Evolutionary conservation across 2,113 vertebrate species (phyloP), one percentile per base, ranked within the genome.

Genomic region (Grus americana): DNA sequence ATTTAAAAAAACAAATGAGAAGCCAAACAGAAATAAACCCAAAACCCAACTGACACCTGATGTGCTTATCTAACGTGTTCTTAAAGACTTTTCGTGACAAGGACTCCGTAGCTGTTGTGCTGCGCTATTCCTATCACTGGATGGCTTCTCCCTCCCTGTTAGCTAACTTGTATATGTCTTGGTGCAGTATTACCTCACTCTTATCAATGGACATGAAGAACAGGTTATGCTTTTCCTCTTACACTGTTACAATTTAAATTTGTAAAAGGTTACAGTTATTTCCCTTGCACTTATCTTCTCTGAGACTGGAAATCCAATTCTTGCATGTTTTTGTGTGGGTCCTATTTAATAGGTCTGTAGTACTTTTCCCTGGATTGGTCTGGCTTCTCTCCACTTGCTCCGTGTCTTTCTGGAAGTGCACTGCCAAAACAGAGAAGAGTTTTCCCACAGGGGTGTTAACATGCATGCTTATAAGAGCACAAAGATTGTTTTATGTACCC

Each of bases 1-100:
- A 32, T 36, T 73, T 52, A 30, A 23, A 78, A 79, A 88, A 30
- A 7, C 30, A 66, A 59, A 6, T 12, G 30, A 27, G 84, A 36
- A 49, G 24, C 3, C 2, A 29, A 54, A 27, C 4, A 52, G 62
- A 42, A n/a, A 32, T 27, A 52, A 52, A 42, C 40, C 40, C 40
- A 42, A 5, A 75, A 38, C 24, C 4, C 49, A 46, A 0, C 9
- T 0, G 0, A 38, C 18, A 9, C 19, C 17, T 34, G 12, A 22
- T 38, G 24, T 21, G 15, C 17, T 4, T 80, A 17, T 63, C 4
- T 59, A 22, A 32, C 0, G 1, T 11, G 1, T 76, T 86, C 40
- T 75, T 83, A 57, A 67, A 85, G 61, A 11, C 46, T 29, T 84
- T 5, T 38, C 3, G 2, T 82, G 58, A 38, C 10, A 19, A 32